Percentiles rank a stretch among this genome's conserved stretches.
Evolutionary conservation across 2,113 vertebrate genomes (phyloP).

Genomic region (Ceuthmochares aereus): DNA sequence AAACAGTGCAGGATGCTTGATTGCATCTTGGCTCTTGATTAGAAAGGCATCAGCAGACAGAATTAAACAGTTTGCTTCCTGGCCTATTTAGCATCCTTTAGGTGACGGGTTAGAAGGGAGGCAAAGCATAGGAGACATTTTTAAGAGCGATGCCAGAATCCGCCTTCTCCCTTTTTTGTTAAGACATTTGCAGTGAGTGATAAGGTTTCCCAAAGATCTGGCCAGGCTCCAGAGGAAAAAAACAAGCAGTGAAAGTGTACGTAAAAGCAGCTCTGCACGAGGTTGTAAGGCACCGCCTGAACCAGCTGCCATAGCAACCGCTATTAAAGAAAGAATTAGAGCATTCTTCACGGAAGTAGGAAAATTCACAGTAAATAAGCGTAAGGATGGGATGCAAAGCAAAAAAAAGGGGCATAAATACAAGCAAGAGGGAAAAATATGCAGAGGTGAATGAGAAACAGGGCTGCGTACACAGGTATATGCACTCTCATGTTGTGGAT

Average conservation of each 20-base stretch:
- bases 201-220: background rate
- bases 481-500: background rate
- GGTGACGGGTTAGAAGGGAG: background rate
- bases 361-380: background rate
- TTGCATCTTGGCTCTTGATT: conserved; percentile 57
- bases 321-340: conserved; percentile 48
- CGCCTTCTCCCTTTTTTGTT: background rate
- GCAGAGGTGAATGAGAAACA: background rate
- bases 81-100: conserved; percentile 25
- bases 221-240: conserved; percentile 3
- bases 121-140: background rate
- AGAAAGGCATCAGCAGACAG: conserved; percentile 44
- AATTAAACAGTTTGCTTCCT: conserved; percentile 35
- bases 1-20: conserved; percentile 29
- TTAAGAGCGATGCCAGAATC: background rate
- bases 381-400: background rate
- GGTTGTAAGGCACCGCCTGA: conserved; percentile 41
- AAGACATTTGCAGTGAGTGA: background rate
- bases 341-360: conserved; percentile 13
- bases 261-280: background rate
- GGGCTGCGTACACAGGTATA: background rate
- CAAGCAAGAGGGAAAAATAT: background rate
- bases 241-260: background rate
- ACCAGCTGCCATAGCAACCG: conserved; percentile 66
- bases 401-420: background rate